Percentiles rank a stretch among this genome's conserved stretches.
Conservation (phyloP, 2,888 invertebrate species). For the Horisme vitalbata region DNA sequence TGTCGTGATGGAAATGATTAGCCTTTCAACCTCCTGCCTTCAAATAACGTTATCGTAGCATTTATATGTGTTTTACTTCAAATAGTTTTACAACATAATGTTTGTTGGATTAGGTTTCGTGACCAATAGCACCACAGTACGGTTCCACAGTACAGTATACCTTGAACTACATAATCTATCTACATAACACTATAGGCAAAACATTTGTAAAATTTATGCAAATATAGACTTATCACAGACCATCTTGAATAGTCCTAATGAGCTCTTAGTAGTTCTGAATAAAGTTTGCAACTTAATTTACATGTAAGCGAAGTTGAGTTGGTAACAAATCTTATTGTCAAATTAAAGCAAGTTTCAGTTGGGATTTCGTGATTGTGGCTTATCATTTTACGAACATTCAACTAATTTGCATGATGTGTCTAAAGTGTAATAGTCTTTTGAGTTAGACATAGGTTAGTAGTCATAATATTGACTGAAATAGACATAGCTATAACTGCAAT, state of each 20-base stretch:
- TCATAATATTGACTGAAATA: no score
- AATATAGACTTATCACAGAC: conserved; percentile 9
- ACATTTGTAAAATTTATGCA: conserved; percentile 4
- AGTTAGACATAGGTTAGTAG: no score
- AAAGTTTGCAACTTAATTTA: conserved; percentile 11
- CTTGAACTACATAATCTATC: no score
- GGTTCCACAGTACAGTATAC: conserved; percentile 7
- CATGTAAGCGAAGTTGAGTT: conserved; percentile 7
- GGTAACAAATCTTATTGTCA: conserved; percentile 6
- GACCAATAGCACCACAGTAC: conserved; percentile 9
- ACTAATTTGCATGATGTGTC: no score
- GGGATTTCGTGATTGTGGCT: not conserved
- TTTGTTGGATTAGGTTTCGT: conserved; percentile 8
- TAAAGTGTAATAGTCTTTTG: no score
- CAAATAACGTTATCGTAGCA: conserved; percentile 7
- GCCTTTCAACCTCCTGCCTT: conserved; percentile 1
- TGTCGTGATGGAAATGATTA: conserved; percentile 8
- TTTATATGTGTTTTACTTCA: conserved; percentile 16
- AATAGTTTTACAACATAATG: conserved; percentile 12
- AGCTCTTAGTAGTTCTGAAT: conserved; percentile 5
- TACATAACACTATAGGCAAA: conserved; percentile 7
- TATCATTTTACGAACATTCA: no score
- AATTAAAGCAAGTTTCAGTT: conserved; percentile 1
- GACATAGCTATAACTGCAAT: no score
- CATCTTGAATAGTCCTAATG: conserved; percentile 7